These are phyloP conservation scores for Bicyclus anynana DNA, from an alignment of 1,140 invertebrate species.

Conservation along the genomic window DNA sequence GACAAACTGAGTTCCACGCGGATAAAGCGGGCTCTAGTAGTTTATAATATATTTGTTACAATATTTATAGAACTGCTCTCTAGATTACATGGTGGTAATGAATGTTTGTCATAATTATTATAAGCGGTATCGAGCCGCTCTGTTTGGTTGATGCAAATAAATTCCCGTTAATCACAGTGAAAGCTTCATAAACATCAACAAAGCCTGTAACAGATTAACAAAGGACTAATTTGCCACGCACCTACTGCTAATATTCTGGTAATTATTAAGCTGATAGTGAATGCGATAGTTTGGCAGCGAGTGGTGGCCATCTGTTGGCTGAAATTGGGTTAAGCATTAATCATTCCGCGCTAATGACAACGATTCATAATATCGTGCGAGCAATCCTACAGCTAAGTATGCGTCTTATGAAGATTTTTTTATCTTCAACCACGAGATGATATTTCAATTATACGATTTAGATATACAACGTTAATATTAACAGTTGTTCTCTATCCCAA, in stretches of 20 bases:
- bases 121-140: neutral
- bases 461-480: too few relatives aligned
- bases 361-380: slow-evolving; percentile 20
- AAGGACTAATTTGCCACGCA: slow-evolving; percentile 34
- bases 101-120: neutral
- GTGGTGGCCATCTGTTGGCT: slow-evolving; percentile 22
- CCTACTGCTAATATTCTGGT: slow-evolving; percentile 28
- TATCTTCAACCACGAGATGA: neutral
- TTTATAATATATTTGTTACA: too few relatives aligned
- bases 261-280: slow-evolving; percentile 28
- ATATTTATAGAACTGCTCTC: neutral
- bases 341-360: slow-evolving; percentile 26
- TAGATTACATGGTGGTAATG: neutral
- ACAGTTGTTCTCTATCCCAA: too few relatives aligned
- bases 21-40: too few relatives aligned
- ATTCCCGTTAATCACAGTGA: slow-evolving; percentile 21
- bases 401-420: neutral
- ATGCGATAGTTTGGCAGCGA: slow-evolving; percentile 26
- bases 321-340: slow-evolving; percentile 29
- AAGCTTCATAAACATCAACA: slow-evolving; percentile 26
- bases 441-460: too few relatives aligned
- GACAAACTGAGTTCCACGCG: too few relatives aligned
- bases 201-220: slow-evolving; percentile 28
- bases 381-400: neutral
- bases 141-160: slow-evolving; percentile 13